Evolutionary conservation across 2,888 invertebrate species (phyloP).

Genomic region (Psococerastis gibbosa): DNA sequence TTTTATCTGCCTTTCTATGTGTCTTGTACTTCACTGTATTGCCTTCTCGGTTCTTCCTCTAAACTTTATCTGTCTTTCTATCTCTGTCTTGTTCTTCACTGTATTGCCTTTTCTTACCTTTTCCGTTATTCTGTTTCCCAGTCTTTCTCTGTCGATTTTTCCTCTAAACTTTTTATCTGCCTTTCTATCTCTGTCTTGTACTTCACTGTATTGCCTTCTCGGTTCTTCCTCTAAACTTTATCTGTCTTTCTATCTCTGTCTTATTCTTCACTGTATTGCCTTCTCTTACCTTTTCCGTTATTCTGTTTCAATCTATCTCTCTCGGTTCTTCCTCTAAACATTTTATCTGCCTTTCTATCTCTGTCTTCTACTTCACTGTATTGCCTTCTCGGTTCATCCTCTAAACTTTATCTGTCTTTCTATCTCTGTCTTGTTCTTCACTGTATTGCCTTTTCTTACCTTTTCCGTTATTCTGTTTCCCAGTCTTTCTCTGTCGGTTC

Average conservation of each 20-base stretch:
- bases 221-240: constrained; percentile 8
- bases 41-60: neutral
- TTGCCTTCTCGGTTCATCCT: constrained; percentile 3
- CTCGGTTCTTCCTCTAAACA: constrained; percentile 12
- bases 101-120: constrained; percentile 8
- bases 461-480: neutral
- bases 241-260: neutral
- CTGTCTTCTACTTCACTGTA: constrained; percentile 8
- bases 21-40: too few species aligned
- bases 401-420: constrained; percentile 4
- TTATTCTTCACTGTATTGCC: constrained; percentile 3
- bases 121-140: constrained; percentile 9
- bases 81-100: constrained; percentile 3
- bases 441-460: neutral
- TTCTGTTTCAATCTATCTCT: constrained; percentile 11
- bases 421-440: constrained; percentile 6
- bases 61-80: neutral
- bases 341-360: constrained; percentile 7
- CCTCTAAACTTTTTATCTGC: constrained; percentile 2
- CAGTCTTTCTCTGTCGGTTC: neutral
- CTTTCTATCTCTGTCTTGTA: constrained; percentile 10
- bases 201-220: too few species aligned
- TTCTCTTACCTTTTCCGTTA: too few species aligned
- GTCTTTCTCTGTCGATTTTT: constrained; percentile 3
- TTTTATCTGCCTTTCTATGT: too few species aligned